Conservation (phyloP, 2,797 vertebrate species). For the Anguilla obscura region DNA sequence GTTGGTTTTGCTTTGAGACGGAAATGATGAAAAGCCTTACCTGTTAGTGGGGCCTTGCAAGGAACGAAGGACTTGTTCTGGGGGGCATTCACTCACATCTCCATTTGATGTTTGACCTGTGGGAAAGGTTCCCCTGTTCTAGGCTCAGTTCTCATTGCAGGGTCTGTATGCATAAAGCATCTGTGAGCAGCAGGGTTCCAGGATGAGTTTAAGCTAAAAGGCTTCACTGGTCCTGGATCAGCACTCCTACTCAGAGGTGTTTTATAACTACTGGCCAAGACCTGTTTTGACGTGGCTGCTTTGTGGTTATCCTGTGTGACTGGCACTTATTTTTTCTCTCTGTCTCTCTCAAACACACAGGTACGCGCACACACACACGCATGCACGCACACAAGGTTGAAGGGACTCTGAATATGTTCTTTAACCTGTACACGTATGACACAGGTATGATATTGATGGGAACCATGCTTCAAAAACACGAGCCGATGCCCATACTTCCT, state of each 20-base stretch:
- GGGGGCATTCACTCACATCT: not conserved
- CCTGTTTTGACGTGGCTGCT: not conserved
- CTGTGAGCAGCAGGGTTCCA: not conserved
- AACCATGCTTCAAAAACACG: not conserved
- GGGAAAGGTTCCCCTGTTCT: not conserved
- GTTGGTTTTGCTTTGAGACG: not conserved
- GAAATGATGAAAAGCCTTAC: not conserved
- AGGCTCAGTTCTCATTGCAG: not conserved
- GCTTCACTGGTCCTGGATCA: not conserved
- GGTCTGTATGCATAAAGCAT: not conserved
- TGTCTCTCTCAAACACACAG: not conserved
- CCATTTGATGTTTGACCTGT: not conserved
- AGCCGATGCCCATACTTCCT: not conserved
- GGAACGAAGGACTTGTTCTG: not conserved
- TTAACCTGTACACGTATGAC: not conserved
- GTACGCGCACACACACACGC: not conserved
- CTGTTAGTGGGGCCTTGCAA: not conserved
- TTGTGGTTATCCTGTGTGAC: not conserved
- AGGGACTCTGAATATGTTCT: not conserved
- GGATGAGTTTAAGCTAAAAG: not conserved
- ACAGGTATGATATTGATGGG: not conserved
- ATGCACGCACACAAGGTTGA: not conserved
- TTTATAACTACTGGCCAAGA: not conserved
- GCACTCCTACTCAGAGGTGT: not conserved
- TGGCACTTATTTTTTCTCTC: conserved; percentile 20